Percentiles rank a stretch among this genome's conserved stretches.
Conservation (phyloP, 1,140 invertebrate genomes). For the Propsilocerus akamusi region DNA sequence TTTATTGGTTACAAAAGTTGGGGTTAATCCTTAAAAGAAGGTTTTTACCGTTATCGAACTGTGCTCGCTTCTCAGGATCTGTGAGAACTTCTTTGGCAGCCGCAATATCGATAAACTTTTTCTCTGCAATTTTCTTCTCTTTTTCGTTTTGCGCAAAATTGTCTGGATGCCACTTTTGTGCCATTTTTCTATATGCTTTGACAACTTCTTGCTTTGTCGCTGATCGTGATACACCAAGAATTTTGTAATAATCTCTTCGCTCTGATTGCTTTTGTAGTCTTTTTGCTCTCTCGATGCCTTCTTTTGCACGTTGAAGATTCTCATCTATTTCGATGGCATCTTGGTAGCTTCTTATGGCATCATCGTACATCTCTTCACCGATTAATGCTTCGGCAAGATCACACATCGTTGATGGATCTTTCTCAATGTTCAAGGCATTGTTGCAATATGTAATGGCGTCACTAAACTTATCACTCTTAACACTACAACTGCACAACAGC, state of each 20-base stretch:
- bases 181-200: constrained; percentile 93
- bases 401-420: constrained; percentile 64
- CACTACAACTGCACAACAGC: constrained; percentile 54
- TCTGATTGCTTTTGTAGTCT: constrained; percentile 88
- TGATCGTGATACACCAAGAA: constrained; percentile 52
- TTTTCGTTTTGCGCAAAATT: constrained; percentile 87
- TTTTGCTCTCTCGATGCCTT: constrained; percentile 76
- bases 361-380: constrained; percentile 77
- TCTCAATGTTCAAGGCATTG: constrained; percentile 56
- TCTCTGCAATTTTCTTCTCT: constrained; percentile 68
- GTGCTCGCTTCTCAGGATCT: constrained; percentile 72
- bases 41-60: constrained; percentile 61
- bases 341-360: constrained; percentile 78
- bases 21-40: background rate
- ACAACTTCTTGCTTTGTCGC: constrained; percentile 85
- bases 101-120: constrained; percentile 97
- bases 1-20: background rate
- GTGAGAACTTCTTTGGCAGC: constrained; percentile 92
- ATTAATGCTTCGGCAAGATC: constrained; percentile 88
- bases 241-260: constrained; percentile 96
- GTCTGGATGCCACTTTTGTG: constrained; percentile 98
- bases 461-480: constrained; percentile 43
- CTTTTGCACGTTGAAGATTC: constrained; percentile 61
- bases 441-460: constrained; percentile 58
- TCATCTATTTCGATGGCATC: constrained; percentile 74